Evolutionary conservation across 2,797 vertebrate species (phyloP).

Genomic region (Esox lucius): DNA sequence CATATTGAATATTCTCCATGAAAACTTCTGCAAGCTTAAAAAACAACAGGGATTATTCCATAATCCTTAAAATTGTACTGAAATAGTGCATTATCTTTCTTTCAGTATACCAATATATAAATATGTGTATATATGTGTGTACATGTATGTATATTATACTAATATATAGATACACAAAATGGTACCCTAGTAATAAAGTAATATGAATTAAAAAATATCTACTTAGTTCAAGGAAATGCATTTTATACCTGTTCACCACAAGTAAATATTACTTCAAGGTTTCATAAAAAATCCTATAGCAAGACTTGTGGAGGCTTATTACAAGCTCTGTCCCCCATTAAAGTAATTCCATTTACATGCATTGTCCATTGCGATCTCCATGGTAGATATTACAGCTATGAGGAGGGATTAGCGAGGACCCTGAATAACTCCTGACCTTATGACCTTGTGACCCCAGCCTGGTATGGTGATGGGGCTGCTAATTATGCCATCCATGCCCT

Average conservation of each 20-base stretch:
- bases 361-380: constrained; percentile 14
- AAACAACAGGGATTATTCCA: constrained; percentile 18
- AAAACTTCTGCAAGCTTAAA: constrained; percentile 14
- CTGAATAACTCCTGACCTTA: constrained; percentile 64
- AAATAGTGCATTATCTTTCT: constrained; percentile 6
- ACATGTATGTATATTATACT: background rate
- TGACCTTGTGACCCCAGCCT: constrained; percentile 60
- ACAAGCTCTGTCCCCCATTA: background rate
- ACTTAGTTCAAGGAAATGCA: background rate
- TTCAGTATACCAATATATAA: background rate
- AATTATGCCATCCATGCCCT: constrained; percentile 70
- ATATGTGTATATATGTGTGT: background rate
- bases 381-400: background rate
- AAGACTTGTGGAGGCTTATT: background rate
- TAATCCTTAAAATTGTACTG: constrained; percentile 19
- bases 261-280: no score
- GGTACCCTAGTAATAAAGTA: background rate
- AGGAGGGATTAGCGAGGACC: constrained; percentile 50
- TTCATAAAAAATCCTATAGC: no score
- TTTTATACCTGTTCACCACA: no score
- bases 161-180: no score
- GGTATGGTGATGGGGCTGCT: constrained; percentile 68
- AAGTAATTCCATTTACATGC: background rate
- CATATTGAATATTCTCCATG: constrained; percentile 17
- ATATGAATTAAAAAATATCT: no score